Evolutionary conservation across 2,113 vertebrate genomes (phyloP).

Genomic region (Bungarus multicinctus): DNA sequence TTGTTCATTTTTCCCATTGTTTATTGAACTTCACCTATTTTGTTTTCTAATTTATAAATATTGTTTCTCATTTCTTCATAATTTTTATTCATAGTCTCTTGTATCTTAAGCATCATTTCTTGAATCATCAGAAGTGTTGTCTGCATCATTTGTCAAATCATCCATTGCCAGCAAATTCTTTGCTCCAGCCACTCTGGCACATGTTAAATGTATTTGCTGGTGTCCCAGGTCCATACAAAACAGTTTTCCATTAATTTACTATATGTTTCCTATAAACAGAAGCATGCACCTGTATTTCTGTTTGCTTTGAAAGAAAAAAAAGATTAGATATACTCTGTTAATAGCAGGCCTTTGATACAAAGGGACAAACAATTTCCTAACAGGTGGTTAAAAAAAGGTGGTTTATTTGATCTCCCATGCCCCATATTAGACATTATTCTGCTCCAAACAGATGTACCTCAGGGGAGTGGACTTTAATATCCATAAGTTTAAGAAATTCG

Average conservation of each 20-base stretch:
- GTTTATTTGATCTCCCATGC: neutral
- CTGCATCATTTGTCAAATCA: too few relatives aligned
- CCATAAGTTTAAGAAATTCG: neutral
- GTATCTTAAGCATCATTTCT: too few relatives aligned
- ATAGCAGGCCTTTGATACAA: neutral
- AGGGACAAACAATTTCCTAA: neutral
- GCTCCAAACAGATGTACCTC: neutral
- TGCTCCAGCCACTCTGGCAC: neutral
- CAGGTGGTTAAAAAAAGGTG: neutral
- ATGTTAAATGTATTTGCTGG: neutral
- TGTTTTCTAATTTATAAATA: too few relatives aligned
- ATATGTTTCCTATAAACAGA: neutral
- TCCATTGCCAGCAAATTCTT: neutral
- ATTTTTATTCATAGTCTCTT: too few relatives aligned
- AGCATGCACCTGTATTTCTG: neutral
- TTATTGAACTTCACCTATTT: too few relatives aligned
- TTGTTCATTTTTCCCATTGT: too few relatives aligned
- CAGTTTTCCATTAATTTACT: accelerated
- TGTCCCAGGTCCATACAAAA: neutral
- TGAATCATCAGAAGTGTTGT: too few relatives aligned
- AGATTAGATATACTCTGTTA: neutral
- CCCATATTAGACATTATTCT: neutral
- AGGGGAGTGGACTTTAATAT: neutral
- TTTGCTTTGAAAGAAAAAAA: neutral
- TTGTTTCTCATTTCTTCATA: too few relatives aligned